Percentiles rank a stretch among this genome's conserved stretches.
Conservation (phyloP, 2,113 vertebrate genomes). For the Halichoeres trimaculatus region DNA sequence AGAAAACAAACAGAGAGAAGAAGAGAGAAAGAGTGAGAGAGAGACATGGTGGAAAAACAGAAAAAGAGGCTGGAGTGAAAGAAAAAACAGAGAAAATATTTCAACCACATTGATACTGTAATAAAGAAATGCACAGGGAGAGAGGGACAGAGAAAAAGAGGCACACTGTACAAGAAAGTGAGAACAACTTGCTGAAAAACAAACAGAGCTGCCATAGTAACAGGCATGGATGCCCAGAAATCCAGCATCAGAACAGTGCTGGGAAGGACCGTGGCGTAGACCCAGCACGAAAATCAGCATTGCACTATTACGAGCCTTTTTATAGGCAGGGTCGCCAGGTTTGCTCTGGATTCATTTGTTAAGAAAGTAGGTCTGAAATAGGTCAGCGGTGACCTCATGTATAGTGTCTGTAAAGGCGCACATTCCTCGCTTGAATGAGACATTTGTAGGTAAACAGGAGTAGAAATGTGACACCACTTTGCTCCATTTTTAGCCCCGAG, state of each 20-base stretch:
- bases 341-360: conserved; percentile 62
- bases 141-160: conserved; percentile 42
- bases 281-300: conserved; percentile 52
- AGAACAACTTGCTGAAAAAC: conserved; percentile 58
- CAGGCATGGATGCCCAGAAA: conserved; percentile 70
- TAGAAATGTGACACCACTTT: conserved; percentile 59
- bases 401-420: conserved; percentile 59
- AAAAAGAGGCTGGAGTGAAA: conserved; percentile 56
- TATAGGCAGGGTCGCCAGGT: conserved; percentile 44
- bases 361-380: conserved; percentile 39
- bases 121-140: conserved; percentile 65
- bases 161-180: conserved; percentile 47
- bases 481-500: conserved; percentile 74
- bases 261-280: conserved; percentile 54
- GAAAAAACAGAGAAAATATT: conserved; percentile 52
- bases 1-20: conserved; percentile 73
- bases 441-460: conserved; percentile 72
- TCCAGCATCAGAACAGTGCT: conserved; percentile 60
- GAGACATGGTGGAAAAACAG: conserved; percentile 59
- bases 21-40: conserved; percentile 75
- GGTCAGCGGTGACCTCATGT: conserved; percentile 63
- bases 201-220: conserved; percentile 78
- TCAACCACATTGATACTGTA: conserved; percentile 63
- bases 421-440: conserved; percentile 67
- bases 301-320: conserved; percentile 46